phyloP scores from a whole-genome alignment of 2,113 vertebrate genomes.

The Probosciger aterrimus region DNA sequence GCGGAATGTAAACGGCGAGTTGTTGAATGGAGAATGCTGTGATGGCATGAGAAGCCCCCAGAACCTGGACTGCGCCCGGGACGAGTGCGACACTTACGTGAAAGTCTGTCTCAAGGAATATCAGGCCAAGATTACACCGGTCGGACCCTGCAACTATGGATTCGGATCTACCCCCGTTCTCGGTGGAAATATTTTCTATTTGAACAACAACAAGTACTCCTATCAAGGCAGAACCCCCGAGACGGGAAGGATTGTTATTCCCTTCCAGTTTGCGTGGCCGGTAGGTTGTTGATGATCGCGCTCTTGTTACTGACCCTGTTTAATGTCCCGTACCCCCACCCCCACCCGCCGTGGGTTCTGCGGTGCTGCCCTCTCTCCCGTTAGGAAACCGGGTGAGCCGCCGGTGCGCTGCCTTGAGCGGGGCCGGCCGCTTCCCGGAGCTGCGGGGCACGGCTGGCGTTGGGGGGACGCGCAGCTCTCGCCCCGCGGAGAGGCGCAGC shows the following conservation, averaged over 20 bases:
- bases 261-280: constrained; percentile 95
- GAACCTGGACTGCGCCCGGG: constrained; percentile 78
- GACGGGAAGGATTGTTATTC: constrained; percentile 86
- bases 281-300: constrained; percentile 77
- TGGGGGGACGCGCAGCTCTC: background rate
- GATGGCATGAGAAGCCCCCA: constrained; percentile 76
- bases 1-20: constrained; percentile 87
- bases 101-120: constrained; percentile 94
- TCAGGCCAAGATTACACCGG: constrained; percentile 86
- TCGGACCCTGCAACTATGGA: constrained; percentile 87
- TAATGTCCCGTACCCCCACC: background rate
- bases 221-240: constrained; percentile 70
- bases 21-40: constrained; percentile 90
- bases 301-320: background rate
- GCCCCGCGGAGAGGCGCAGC: background rate
- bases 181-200: constrained; percentile 92
- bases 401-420: background rate
- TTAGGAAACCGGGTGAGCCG: background rate
- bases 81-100: constrained; percentile 93
- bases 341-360: background rate
- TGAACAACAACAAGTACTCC: constrained; percentile 75
- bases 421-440: background rate
- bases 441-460: background rate
- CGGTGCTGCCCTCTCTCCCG: background rate
- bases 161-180: constrained; percentile 87